Evolutionary conservation across 2,888 invertebrate genomes (phyloP), one percentile per base, ranked within the genome.

Genomic region (Apotomis betuletana): DNA sequence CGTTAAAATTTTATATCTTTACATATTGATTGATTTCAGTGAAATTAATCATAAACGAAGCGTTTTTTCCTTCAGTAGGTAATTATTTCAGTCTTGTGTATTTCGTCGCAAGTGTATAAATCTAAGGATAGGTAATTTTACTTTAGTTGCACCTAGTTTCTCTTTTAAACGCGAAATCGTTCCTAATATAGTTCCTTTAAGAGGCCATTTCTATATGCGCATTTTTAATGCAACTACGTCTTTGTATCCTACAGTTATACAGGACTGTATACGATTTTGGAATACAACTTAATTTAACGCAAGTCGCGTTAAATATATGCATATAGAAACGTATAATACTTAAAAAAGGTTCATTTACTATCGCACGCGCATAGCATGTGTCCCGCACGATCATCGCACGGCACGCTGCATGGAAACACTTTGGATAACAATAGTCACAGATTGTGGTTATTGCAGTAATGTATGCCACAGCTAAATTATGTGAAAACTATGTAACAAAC

Each of bases 321-420:
- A 44, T 4, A 41, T 36, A 27, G 46, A 65, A 15, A 65, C 27
- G 4, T 5, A n/a, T 4, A 8, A 13, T 52, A 12, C n/a, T n/a
- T n/a, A 52, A 8, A 10, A 9, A 54, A 55, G 44, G n/a, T 10
- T 73, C 38, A 70, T 74, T 60, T 38, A 60, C 61, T 61, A 57
- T 15, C 5, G 67, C 67, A 67, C 67, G 51, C 60, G 55, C 61
- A 71, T 71, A 3, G 65, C 70, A 70, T 70, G 54, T 46, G 38
- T 9, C 51, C 51, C 10, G 61, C 70, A 65, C 61, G 15, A n/a
- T 55, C 67, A 13, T 60, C 27, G 70, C 70, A 71, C 71, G 51
- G 67, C 67, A 71, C n/a, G 61, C 55, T 5, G 71, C 71, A 71
- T 67, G 71, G 38, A 67, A 71, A 71, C 61, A 71, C 67, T 67